Conservation (phyloP, 2,888 invertebrate genomes). For the Patella caerulea region DNA sequence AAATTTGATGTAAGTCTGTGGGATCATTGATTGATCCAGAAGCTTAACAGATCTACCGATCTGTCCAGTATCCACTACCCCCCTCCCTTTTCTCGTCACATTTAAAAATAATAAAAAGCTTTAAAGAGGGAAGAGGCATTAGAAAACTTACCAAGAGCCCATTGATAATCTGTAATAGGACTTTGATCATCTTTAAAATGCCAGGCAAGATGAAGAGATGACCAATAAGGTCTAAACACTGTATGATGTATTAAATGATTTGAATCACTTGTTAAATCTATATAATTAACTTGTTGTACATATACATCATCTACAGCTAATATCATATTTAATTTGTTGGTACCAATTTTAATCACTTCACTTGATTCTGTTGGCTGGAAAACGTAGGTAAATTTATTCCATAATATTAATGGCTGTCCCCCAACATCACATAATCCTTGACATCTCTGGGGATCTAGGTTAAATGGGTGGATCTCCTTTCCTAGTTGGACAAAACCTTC, state of each 20-base stretch:
- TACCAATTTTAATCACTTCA: not conserved
- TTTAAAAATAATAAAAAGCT: too few species aligned
- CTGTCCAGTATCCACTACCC: too few species aligned
- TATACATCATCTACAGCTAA: constrained; percentile 22
- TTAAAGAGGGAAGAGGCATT: too few species aligned
- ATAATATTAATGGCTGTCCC: constrained; percentile 24
- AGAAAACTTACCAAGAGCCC: constrained; percentile 28
- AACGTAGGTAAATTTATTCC: constrained; percentile 22
- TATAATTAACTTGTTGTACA: constrained; percentile 18
- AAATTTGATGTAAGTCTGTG: too few species aligned
- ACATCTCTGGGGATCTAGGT: constrained; percentile 30
- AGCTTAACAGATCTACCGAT: too few species aligned
- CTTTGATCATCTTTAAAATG: constrained; percentile 28
- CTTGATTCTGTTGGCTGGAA: not conserved
- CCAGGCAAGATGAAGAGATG: constrained; percentile 31
- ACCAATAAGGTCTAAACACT: constrained; percentile 32
- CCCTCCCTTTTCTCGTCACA: too few species aligned
- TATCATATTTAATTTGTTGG: not conserved
- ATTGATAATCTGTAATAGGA: constrained; percentile 28
- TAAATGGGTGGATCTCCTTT: constrained; percentile 22
- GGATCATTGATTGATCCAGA: too few species aligned
- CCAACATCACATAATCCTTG: constrained; percentile 25
- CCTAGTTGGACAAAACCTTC: constrained; percentile 34
- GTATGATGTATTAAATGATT: constrained; percentile 5
- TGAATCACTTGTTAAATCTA: constrained; percentile 2